Base-by-base conservation (phyloP, 2,888 invertebrate genomes). In the Acrocyrtus sp. region DNA sequence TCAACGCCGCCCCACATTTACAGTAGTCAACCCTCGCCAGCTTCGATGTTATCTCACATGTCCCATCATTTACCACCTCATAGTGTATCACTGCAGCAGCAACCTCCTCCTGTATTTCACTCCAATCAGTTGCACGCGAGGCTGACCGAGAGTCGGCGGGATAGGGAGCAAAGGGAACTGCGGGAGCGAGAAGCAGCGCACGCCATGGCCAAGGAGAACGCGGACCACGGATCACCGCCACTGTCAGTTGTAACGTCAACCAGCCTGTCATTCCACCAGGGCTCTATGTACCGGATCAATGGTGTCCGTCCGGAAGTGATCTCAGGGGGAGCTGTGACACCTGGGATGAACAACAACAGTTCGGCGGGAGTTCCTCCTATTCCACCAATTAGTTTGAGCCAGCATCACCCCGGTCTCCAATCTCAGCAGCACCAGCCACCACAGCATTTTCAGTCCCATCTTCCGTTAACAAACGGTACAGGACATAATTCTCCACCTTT, bases 231-330 rank as follows among this genome's bases (percentile, higher is more conserved):
- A 43, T 74, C 53, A 22, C 79, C 78, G 17, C 79, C 79, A 24
- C 69, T 78, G 45, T 80, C 81, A 8, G 81, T 81, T 39, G 79
- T 81, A 48, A 81, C 81, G 24, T 80, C 81, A 58, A 81, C 81
- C 74, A 81, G 81, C 80, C 81, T 81, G 73, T 81, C 81, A 81
- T 81, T 81, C 81, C 81, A 80, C 53, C 81, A 81, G 72, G 77
- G 78, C 72, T 80, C 79, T 34, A 74, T 76, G 76, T 81, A 80
- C 63, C 69, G 91, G 79, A 90, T 92, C 77, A 92, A 92, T 83
- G 92, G 92, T 76, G 90, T 91, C 72, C 92, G 92, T 82, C 92
- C 92, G n/a, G 93, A 93, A 84, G 88, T 93, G 78, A 92, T 92
- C 80, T 91, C 92, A 21, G 89, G 89, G 1, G 83, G 81, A 34